Conservation (phyloP, 1,140 invertebrate species). For the Sweltsa coloradensis region DNA sequence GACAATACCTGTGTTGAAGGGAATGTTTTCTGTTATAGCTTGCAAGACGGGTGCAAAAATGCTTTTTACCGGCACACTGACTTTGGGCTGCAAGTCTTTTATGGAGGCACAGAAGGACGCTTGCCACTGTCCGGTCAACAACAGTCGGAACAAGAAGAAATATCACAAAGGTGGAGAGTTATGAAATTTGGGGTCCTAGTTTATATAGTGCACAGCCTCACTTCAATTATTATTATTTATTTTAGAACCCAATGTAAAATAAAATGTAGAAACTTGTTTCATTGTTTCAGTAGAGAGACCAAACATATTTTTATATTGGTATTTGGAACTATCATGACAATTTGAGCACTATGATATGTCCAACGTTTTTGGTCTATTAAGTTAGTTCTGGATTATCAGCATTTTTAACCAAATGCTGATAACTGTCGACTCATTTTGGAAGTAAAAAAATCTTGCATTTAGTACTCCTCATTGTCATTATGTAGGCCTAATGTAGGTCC, state of each 20-base stretch:
- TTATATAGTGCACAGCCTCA: background rate
- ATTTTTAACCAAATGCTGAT: too few species aligned
- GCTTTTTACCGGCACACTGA: conserved; percentile 66
- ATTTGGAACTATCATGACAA: background rate
- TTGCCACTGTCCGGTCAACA: conserved; percentile 52
- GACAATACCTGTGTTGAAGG: background rate
- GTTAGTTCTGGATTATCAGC: too few species aligned
- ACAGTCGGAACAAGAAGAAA: conserved; percentile 34
- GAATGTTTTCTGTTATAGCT: conserved; percentile 33
- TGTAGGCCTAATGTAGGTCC: too few species aligned
- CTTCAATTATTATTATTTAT: background rate
- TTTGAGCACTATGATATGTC: background rate
- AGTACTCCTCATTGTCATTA: too few species aligned
- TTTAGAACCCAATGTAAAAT: background rate
- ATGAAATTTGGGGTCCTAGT: background rate
- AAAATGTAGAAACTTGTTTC: background rate
- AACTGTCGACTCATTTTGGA: too few species aligned
- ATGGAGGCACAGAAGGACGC: conserved; percentile 65
- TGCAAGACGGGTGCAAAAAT: conserved; percentile 76
- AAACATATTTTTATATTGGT: background rate
- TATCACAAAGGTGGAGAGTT: conserved; percentile 31
- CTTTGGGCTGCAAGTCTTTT: conserved; percentile 71
- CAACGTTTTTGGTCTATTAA: too few species aligned
- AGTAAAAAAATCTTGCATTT: too few species aligned
- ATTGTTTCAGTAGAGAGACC: background rate